Evolutionary conservation across 1,140 invertebrate genomes (phyloP).

Genomic region (Asbolus verrucosus): DNA sequence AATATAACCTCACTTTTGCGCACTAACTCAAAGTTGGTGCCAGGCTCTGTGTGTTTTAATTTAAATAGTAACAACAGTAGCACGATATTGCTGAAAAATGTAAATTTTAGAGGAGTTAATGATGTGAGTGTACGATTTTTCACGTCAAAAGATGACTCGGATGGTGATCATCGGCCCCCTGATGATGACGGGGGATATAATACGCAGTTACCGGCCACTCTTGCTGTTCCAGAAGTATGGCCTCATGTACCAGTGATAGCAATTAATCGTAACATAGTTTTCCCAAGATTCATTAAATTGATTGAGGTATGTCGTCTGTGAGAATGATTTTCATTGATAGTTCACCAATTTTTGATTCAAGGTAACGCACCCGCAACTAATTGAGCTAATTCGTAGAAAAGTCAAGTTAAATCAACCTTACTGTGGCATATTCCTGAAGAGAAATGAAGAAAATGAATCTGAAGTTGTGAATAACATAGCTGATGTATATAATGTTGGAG

Average conservation of each 20-base stretch:
- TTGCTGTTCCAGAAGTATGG: conserved; percentile 97
- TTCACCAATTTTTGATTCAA: conserved; percentile 65
- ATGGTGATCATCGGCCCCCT: conserved; percentile 61
- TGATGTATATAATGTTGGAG: conserved; percentile 93
- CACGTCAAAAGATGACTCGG: conserved; percentile 40
- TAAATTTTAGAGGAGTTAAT: background rate
- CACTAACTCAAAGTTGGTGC: background rate
- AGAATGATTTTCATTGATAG: no score
- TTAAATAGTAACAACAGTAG: conserved; percentile 11
- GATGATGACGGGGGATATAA: conserved; percentile 58
- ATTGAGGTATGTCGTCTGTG: no score
- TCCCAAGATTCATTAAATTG: conserved; percentile 98
- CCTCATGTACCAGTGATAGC: conserved; percentile 96
- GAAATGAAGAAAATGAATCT: conserved; percentile 88
- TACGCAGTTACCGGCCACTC: conserved; percentile 82
- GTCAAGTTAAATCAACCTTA: conserved; percentile 97
- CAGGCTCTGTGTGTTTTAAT: background rate
- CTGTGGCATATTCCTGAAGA: conserved; percentile 97
- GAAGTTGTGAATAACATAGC: conserved; percentile 88
- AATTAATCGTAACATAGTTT: conserved; percentile 94
- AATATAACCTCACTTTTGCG: conserved; percentile 21
- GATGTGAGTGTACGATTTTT: conserved; percentile 6
- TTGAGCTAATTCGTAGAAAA: conserved; percentile 93
- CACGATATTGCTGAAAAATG: background rate
- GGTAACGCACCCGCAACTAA: conserved; percentile 89